Base-by-base conservation (phyloP, 2,888 invertebrate species). In the Ischnura elegans region DNA sequence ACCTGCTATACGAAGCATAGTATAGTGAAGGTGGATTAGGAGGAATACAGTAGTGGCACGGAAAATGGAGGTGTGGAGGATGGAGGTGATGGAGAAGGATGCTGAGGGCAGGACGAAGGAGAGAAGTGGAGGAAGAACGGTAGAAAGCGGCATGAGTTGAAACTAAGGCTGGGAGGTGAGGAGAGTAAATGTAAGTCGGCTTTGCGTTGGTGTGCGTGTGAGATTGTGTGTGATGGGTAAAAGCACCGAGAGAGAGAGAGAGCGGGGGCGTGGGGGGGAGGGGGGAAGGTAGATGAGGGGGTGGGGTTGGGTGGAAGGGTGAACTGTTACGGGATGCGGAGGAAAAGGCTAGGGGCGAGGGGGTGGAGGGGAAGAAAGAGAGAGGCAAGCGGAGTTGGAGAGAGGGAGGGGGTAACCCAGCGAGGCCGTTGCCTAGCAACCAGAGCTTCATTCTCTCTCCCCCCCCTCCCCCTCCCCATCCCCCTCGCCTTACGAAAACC, bases 361-460 rank as follows among this genome's bases (percentile, higher is more conserved):
- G 3, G 36, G 87, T 36, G 47, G 19, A n/a, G n/a, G 42, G 51
- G 87, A 8, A 36, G 51, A 10, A 19, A 55, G 51, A 55, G 29
- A 13, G 51, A 25, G 42, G 87, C 42, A 55, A 55, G 36, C n/a
- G 25, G 0, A 29, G 25, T 21, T 8, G 51, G 42, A 29, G 36
- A 51, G 42, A 55, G 42, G 61, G 43, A 43, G 46, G 86, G 61
- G 87, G 87, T 87, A 46, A 87, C 87, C 87, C 87, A 87, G 87
- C 87, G 55, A 55, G 61, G 90, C 55, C 61, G 90, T 90, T 66
- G 90, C 90, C 51, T 90, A 90, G 90, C 90, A 90, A 90, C 90
- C 66, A n/a, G 90, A 66, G 90, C 90, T 90, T 90, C 90, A 43
- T 90, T 61, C 43, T 61, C 61, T 51, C 29, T 21, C 6, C 16